Conservation (phyloP, 2,888 invertebrate genomes). For the Tenthredo notha region DNA sequence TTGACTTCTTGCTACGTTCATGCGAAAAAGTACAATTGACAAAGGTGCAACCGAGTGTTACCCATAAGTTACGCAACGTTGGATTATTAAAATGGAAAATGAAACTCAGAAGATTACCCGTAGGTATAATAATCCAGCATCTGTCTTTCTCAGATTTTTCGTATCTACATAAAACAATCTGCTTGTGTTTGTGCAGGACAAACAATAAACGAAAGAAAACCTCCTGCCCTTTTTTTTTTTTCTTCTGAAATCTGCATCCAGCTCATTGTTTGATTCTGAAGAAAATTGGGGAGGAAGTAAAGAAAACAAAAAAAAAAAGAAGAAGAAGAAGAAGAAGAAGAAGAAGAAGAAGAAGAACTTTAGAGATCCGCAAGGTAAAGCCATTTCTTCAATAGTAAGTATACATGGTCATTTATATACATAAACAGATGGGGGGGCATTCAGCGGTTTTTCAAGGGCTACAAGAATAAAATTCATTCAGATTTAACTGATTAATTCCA, state of each 20-base stretch:
- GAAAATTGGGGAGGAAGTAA: neutral
- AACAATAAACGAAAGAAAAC: constrained; percentile 35
- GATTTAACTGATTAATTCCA: no score
- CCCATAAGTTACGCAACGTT: constrained; percentile 23
- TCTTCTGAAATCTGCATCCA: constrained; percentile 36
- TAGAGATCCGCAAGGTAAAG: neutral
- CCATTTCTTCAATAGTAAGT: neutral
- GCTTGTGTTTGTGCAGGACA: neutral
- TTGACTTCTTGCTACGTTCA: constrained; percentile 30
- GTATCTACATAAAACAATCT: constrained; percentile 17
- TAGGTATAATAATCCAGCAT: constrained; percentile 20
- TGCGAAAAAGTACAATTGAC: constrained; percentile 39
- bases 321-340: neutral
- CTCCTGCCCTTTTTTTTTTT: neutral
- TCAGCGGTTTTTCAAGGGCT: no score
- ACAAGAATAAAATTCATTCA: no score
- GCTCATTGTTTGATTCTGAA: constrained; percentile 10
- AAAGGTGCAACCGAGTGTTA: constrained; percentile 24
- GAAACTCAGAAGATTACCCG: constrained; percentile 41
- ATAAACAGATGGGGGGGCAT: neutral
- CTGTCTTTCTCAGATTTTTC: constrained; percentile 1
- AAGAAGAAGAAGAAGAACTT: neutral
- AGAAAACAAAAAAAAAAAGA: no score
- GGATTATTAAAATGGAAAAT: constrained; percentile 33
- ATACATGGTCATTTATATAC: constrained; percentile 11